Percentiles rank a stretch among this genome's conserved stretches.
These are phyloP conservation scores for Barnardius zonarius DNA, from an alignment of 2,113 vertebrate genomes.

Conservation along the genomic window DNA sequence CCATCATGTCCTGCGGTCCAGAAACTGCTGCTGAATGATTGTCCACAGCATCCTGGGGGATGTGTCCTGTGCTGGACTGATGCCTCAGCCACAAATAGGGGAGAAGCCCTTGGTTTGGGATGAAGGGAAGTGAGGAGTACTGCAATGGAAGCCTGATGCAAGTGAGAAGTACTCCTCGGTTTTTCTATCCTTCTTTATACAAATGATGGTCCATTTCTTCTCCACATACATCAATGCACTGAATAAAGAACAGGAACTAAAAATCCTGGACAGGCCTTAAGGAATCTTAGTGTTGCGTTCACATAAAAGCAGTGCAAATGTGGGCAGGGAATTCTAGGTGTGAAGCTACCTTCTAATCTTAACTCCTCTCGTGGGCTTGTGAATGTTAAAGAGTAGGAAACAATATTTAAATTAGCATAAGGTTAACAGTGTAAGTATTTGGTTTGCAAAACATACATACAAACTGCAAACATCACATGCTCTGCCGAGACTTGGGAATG, in stretches of 20 bases:
- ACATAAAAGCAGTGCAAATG: not conserved
- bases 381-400: not conserved
- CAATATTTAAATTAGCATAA: slow-evolving; percentile 8
- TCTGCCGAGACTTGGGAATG: not conserved
- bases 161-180: not conserved
- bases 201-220: not conserved
- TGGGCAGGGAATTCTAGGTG: not conserved
- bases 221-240: not conserved
- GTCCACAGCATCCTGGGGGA: not conserved
- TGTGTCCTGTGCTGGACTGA: not conserved
- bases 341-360: not conserved
- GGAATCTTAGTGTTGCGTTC: not conserved
- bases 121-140: not conserved
- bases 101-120: not conserved
- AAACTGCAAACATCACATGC: not conserved
- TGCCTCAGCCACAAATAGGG: not conserved
- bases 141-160: not conserved
- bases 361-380: not conserved
- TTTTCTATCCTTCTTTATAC: not conserved
- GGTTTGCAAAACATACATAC: not conserved
- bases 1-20: accelerated
- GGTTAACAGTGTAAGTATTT: not conserved
- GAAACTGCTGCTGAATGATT: not conserved
- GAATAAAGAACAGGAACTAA: not conserved
- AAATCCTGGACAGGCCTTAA: not conserved